Base-by-base conservation (phyloP, 2,113 vertebrate genomes). In the Gobio gobio region DNA sequence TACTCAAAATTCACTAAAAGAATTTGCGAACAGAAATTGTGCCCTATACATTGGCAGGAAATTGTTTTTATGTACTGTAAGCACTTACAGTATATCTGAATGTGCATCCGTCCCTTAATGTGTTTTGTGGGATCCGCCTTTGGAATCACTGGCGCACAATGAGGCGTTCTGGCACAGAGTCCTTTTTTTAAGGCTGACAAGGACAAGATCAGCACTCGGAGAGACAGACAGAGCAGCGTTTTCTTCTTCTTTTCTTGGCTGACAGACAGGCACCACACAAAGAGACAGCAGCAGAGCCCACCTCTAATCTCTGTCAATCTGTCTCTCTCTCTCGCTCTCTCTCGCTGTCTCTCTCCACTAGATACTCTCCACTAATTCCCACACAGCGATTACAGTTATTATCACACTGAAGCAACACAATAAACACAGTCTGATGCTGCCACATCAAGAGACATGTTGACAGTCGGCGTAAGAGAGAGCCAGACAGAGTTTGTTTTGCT, bases 251-350 rank as follows among this genome's bases (percentile, higher is more conserved):
- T 24, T 75, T 86, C 40, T 75, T 82, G 84, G 56, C 79, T 90
- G 89, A 88, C 86, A 87, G 87, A 78, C 88, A 85, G 88, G 74
- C 70, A 86, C 85, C 87, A 88, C 87, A 86, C 87, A 89, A 89
- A 88, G 86, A 87, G 78, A 86, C 81, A 83, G 86, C 77, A 81
- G 83, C 61, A 86, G 78, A 84, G 73, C 83, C 70, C 66, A 72
- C 72, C 66, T 89, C 86, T 88, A 84, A 86, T 86, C 84, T 89
- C 70, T 87, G 84, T 84, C 86, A 86, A 80, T 82, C 88, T 85
- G 33, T 68, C 81, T 66, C 43, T 81, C 76, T 70, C 54, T 82
- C 47, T 86, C 29, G 33, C 16, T 51, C 73, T 78, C 58, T 78
- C 74, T 63, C 54, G 51, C 73, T 58, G 7, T 63, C 24, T 64